phyloP scores from a whole-genome alignment of 1,140 invertebrate genomes.

The Goniozus legneri region DNA sequence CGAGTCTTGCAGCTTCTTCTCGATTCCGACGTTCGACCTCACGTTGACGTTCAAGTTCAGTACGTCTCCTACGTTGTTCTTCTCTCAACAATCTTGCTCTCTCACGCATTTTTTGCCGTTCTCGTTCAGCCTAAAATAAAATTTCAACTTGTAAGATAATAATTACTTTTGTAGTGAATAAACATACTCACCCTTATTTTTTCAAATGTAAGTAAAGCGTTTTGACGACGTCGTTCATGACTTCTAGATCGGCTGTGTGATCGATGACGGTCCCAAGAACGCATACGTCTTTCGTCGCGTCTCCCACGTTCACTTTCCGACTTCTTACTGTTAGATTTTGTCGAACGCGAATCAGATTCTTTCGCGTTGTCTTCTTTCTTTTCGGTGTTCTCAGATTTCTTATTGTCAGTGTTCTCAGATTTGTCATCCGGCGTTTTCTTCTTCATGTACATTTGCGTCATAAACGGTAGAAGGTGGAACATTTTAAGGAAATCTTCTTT shows the following conservation, averaged over 20 bases:
- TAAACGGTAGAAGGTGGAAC: too few relatives aligned
- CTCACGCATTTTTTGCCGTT: constrained; percentile 73
- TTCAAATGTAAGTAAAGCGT: constrained; percentile 62
- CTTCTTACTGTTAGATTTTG: constrained; percentile 48
- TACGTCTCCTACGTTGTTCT: constrained; percentile 70
- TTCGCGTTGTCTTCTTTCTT: constrained; percentile 44
- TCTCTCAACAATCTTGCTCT: constrained; percentile 72
- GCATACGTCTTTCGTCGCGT: constrained; percentile 44
- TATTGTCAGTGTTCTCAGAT: constrained; percentile 30
- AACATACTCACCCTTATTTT: constrained; percentile 60
- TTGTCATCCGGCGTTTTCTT: constrained; percentile 46
- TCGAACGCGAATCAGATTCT: constrained; percentile 45
- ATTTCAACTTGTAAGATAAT: too few relatives aligned
- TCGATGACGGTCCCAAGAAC: constrained; percentile 45
- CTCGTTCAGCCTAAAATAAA: constrained; percentile 77
- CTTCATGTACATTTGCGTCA: too few relatives aligned
- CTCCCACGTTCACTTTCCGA: constrained; percentile 45
- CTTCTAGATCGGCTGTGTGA: constrained; percentile 43
- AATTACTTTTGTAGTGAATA: too few relatives aligned
- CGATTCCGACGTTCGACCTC: constrained; percentile 76
- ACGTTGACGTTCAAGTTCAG: constrained; percentile 66
- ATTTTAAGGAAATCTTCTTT: too few relatives aligned
- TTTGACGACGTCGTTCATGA: constrained; percentile 43
- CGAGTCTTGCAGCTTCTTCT: constrained; percentile 75
- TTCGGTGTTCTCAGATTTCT: constrained; percentile 34